Conservation (phyloP, 2,888 invertebrate species). For the Apamea crenata region DNA sequence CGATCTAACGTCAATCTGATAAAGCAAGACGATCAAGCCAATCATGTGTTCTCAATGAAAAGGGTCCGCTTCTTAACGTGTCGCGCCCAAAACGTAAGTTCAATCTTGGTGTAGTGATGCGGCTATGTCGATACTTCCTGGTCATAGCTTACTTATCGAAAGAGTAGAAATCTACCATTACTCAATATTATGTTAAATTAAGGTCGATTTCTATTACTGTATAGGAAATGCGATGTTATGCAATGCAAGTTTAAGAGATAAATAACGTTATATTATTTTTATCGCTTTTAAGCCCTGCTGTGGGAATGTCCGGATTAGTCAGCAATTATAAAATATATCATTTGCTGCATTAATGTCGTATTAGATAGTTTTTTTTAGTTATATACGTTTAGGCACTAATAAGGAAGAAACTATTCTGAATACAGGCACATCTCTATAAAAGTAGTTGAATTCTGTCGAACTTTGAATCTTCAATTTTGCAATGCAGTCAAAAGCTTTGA, state of each 20-base stretch:
- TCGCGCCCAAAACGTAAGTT: conserved; percentile 66
- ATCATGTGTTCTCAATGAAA: conserved; percentile 70
- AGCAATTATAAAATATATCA: conserved; percentile 5
- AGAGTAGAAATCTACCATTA: conserved; percentile 23
- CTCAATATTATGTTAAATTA: conserved; percentile 28
- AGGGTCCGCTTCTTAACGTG: conserved; percentile 75
- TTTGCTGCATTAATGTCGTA: not conserved
- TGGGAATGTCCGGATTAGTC: not conserved
- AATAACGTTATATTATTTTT: not conserved
- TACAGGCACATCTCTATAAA: not conserved
- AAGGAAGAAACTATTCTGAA: not conserved
- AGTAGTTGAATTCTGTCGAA: not conserved
- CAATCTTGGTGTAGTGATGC: conserved; percentile 34
- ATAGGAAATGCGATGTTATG: conserved; percentile 26
- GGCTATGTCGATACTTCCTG: conserved; percentile 3
- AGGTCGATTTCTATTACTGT: conserved; percentile 34
- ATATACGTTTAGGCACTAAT: not conserved
- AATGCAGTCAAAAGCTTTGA: conserved; percentile 1
- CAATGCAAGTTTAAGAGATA: conserved; percentile 19
- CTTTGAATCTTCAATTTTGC: conserved; percentile 6
- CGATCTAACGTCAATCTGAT: conserved; percentile 42
- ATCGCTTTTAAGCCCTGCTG: not conserved
- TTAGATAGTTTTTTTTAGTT: not conserved
- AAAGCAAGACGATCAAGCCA: conserved; percentile 56
- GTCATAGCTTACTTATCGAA: conserved; percentile 11